phyloP scores from a whole-genome alignment of 2,113 vertebrate species.

The Nibea albiflora region DNA sequence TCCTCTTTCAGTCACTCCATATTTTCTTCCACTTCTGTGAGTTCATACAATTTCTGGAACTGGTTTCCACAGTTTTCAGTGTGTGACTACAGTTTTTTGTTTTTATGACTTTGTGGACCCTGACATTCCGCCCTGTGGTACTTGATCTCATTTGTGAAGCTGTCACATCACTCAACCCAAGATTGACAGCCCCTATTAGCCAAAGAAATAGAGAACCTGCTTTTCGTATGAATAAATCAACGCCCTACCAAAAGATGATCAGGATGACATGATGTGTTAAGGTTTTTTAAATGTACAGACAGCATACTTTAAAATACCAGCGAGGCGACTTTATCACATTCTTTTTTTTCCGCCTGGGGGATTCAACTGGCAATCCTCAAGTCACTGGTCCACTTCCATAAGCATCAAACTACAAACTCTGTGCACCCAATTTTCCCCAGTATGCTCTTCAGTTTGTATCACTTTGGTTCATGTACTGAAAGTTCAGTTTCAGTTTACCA shows the following conservation, averaged over 20 bases:
- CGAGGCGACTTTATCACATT: conserved; percentile 16
- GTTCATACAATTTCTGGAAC: conserved; percentile 19
- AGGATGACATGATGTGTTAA: not conserved
- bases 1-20: conserved; percentile 31
- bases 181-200: not conserved
- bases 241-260: not conserved
- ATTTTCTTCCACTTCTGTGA: conserved; percentile 4
- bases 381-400: conserved; percentile 57
- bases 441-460: conserved; percentile 44
- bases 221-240: not conserved
- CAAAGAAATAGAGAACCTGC: not conserved
- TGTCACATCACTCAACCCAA: conserved; percentile 1
- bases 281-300: conserved; percentile 18
- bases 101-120: not conserved
- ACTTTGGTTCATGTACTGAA: conserved; percentile 42
- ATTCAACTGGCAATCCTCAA: conserved; percentile 58
- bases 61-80: conserved; percentile 15
- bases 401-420: conserved; percentile 62
- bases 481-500: conserved; percentile 50
- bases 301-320: conserved; percentile 31
- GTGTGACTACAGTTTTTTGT: not conserved
- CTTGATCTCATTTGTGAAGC: conserved; percentile 1
- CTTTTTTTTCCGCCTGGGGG: conserved; percentile 36
- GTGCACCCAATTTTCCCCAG: conserved; percentile 45
- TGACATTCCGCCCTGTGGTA: not conserved